phyloP scores from a whole-genome alignment of 2,888 invertebrate species.

The Nomada lathburiana region DNA sequence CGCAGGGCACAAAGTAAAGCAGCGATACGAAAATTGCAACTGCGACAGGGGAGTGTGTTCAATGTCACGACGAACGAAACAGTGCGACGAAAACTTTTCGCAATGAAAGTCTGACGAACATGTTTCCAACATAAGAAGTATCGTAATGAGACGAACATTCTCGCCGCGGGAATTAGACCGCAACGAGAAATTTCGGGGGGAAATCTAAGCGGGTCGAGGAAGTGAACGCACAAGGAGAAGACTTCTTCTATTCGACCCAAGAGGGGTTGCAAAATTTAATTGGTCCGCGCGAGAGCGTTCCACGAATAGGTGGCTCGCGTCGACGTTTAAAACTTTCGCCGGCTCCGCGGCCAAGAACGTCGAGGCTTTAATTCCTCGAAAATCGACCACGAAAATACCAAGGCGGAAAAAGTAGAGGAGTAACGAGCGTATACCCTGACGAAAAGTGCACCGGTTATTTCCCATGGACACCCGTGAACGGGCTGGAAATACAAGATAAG shows the following conservation, averaged over 20 bases:
- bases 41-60: neutral
- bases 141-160: too few species aligned
- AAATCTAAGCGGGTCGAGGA: neutral
- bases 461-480: neutral
- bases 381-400: constrained; percentile 22
- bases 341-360: constrained; percentile 16
- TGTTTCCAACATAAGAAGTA: too few species aligned
- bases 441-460: constrained; percentile 22
- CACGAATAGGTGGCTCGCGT: constrained; percentile 29
- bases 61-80: neutral
- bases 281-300: constrained; percentile 36
- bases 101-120: too few species aligned
- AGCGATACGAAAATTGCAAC: neutral
- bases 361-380: constrained; percentile 41
- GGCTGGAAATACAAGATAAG: constrained; percentile 7
- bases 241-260: constrained; percentile 35
- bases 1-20: neutral
- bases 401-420: neutral
- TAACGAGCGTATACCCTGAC: neutral
- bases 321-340: constrained; percentile 63
- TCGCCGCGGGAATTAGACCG: neutral
- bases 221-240: constrained; percentile 24
- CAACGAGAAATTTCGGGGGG: neutral
- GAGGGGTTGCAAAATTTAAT: constrained; percentile 53
- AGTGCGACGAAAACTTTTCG: neutral